These are phyloP conservation scores for Dolichallabes microphthalmus DNA, from an alignment of 2,113 vertebrate genomes.

Conservation along the genomic window DNA sequence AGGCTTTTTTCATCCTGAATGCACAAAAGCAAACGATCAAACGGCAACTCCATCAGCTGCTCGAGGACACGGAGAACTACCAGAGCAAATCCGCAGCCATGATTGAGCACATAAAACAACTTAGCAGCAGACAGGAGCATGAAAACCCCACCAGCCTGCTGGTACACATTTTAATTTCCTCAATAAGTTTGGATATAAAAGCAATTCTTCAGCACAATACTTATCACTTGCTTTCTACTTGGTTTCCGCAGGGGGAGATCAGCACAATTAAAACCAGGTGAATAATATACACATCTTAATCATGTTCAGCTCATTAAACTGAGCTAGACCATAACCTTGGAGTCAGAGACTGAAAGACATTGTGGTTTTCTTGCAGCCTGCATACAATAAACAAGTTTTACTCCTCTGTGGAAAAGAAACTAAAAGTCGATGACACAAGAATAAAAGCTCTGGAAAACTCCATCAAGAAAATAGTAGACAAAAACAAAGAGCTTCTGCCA, in stretches of 20 bases:
- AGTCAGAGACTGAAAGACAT: not conserved
- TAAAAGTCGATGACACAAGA: slow-evolving; percentile 22
- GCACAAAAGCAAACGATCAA: slow-evolving; percentile 15
- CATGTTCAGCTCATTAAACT: not conserved
- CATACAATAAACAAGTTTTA: slow-evolving; percentile 34
- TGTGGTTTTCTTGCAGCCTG: slow-evolving; percentile 23
- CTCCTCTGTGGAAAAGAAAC: not conserved
- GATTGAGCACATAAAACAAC: not conserved
- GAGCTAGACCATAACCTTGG: not conserved
- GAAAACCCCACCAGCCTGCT: slow-evolving; percentile 16
- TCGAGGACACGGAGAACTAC: not conserved
- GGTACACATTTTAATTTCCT: not conserved
- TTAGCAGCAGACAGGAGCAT: not conserved
- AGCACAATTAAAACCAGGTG: slow-evolving; percentile 24
- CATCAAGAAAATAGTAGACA: slow-evolving; percentile 27
- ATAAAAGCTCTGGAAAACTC: slow-evolving; percentile 43
- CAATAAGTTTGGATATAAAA: not conserved
- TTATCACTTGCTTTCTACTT: not conserved
- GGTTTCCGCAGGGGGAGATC: slow-evolving; percentile 27
- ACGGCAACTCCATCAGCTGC: not conserved
- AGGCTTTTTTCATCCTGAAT: slow-evolving; percentile 25
- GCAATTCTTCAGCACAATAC: too few species aligned
- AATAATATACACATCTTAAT: not conserved
- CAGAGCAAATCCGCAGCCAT: not conserved
- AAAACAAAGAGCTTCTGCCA: slow-evolving; percentile 45